Percentiles rank a stretch among this genome's conserved stretches.
Conservation (phyloP, 2,113 vertebrate genomes). For the Sterna hirundo region DNA sequence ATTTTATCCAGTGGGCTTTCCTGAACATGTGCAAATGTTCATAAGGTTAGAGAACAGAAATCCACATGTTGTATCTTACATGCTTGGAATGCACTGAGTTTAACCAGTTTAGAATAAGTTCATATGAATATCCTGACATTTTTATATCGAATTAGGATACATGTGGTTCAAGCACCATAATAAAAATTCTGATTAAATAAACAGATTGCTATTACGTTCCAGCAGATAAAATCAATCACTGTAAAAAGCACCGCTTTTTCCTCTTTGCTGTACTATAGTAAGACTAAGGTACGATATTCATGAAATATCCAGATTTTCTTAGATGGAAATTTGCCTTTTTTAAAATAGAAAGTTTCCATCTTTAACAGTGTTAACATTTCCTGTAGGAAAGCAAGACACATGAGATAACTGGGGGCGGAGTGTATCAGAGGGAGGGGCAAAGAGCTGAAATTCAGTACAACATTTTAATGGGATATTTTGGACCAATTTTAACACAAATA, state of each 20-base stretch:
- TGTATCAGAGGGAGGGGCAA: too few relatives aligned
- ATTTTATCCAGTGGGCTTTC: constrained; percentile 79
- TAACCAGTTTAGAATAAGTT: background rate
- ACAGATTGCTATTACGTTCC: constrained; percentile 10
- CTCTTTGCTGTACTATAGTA: background rate
- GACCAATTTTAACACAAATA: background rate
- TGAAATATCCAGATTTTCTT: background rate
- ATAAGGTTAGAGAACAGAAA: constrained; percentile 63
- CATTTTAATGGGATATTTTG: background rate
- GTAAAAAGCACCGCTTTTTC: background rate
- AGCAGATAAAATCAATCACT: constrained; percentile 11
- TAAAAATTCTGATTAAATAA: constrained; percentile 44
- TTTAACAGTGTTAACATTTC: background rate
- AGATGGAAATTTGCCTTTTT: background rate
- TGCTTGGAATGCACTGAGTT: constrained; percentile 15
- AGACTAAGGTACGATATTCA: background rate
- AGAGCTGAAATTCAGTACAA: background rate
- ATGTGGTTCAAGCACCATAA: background rate
- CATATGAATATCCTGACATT: constrained; percentile 30
- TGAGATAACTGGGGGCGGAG: background rate
- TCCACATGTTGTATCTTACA: constrained; percentile 43
- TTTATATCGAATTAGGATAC: constrained; percentile 51
- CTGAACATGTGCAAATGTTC: constrained; percentile 76
- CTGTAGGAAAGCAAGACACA: background rate
- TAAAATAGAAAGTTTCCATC: background rate